Evolutionary conservation across 2,888 invertebrate genomes (phyloP), one percentile per base, ranked within the genome.

Genomic region (Rhagonycha fulva): DNA sequence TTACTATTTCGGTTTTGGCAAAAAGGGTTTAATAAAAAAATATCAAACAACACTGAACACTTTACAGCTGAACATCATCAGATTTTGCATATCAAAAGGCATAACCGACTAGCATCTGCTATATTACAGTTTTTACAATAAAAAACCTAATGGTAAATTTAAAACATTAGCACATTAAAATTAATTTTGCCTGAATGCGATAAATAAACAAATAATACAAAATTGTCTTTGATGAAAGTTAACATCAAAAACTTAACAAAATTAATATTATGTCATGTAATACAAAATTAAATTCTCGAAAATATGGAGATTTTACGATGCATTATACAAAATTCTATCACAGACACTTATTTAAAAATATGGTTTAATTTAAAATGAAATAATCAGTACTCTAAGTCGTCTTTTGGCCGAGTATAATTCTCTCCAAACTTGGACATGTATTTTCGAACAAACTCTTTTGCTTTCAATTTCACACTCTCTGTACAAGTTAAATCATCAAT

Each of bases 401-500:
- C 94, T 10, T 91, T 91, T 61, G 93, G 91, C 80, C 93, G 89
- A 79, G 90, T 90, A 88, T 96, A 96, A 30, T 93, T 91, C 2
- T 94, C 91, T 0, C 97, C 97, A 88, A 96, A 98, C 88, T 97
- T 97, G 24, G 93, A 93, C 98, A 99, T 98, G 88, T 98, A 98
- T 86, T 97, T 98, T 84, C 92, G 93, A 74, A 98, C 96, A 87
- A 96, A 98, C 88, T 97, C 98, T 87, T 95, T 95, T 19, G 98
- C 97, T 88, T 99, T 99, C 82, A 95, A 93, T 83, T 97, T 96
- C 9, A 98, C 98, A 75, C 96, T 96, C 81, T 97, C 96, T 60
- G 95, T 96, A 83, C 96, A 96, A 71, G 94, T 92, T 70, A 97
- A 88, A 83, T 96, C 96, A 80, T 96, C 95, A 3, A 95, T 94